Conservation (phyloP, 2,888 invertebrate genomes). For the Dolichomitus sp. region DNA sequence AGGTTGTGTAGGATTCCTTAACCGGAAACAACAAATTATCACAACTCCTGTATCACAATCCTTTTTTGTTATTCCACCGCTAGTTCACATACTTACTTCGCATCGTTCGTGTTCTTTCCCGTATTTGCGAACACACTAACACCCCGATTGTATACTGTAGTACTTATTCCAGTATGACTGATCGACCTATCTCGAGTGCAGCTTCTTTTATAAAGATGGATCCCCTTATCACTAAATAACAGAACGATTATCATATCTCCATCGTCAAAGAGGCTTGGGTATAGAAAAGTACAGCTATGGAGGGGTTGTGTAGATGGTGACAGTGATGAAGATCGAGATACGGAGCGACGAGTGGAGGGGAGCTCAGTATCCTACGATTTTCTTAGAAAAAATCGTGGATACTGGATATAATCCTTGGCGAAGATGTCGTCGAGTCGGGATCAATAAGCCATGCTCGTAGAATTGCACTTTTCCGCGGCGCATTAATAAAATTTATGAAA, state of each 20-base stretch:
- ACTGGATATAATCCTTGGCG: not conserved
- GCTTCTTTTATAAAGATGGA: constrained; percentile 72
- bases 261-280: constrained; percentile 48
- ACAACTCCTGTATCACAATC: not conserved
- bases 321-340: constrained; percentile 6
- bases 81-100: constrained; percentile 53
- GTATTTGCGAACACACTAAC: constrained; percentile 26
- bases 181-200: constrained; percentile 39
- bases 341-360: not conserved
- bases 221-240: constrained; percentile 72
- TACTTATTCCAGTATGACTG: constrained; percentile 50
- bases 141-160: constrained; percentile 18
- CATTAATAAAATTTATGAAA: not conserved
- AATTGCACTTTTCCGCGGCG: not conserved
- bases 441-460: not conserved
- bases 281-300: constrained; percentile 22
- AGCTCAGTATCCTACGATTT: not conserved
- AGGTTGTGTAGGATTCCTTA: not conserved
- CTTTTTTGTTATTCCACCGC: not conserved
- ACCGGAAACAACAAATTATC: not conserved
- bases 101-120: constrained; percentile 51
- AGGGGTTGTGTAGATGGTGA: constrained; percentile 14
- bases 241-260: constrained; percentile 71
- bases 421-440: not conserved
- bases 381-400: not conserved